Base-by-base conservation (phyloP, 2,888 invertebrate species). In the Euclidia mi region DNA sequence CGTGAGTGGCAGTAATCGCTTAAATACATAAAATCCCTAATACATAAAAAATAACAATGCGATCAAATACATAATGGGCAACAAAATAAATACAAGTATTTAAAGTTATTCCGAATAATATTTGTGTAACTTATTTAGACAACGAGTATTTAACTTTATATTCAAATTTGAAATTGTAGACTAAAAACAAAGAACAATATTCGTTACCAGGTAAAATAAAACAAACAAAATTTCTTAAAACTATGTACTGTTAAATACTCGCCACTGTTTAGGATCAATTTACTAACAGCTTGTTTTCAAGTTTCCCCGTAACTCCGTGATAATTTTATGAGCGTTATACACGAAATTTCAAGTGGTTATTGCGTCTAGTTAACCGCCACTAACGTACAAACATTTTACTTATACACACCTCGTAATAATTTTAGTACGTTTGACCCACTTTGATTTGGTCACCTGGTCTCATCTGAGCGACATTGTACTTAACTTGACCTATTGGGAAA, bases 261-360 rank as follows among this genome's bases (percentile, higher is more conserved):
- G 58, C 67, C 60, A 74, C 68, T 70, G 77, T 79, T 83, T 81
- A 77, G 82, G 84, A 84, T 88, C 86, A 89, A 87, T 88, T 89
- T 87, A 88, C 83, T 74, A 88, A 85, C 85, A 84, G 84, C 84
- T 89, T 87, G 84, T 90, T 89, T 88, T 85, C 82, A 85, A 88
- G 83, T 88, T 78, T 82, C 76, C 78, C 79, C 83, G 83, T 87
- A 87, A 88, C 81, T 89, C 76, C 65, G 84, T 85, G 86, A 87
- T 89, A 92, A 90, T 91, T 92, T 92, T 90, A 91, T 79, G 89
- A 85, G 84, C 78, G 76, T 78, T 89, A 87, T 83, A 87, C 92
- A 92, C 91, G 92, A 88, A 90, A 87, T 78, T 85, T 86, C 72
- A 83, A 87, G 83, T 78, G 74, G 79, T 77, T 82, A 74, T 73